Percentiles rank a stretch among this genome's conserved stretches.
These are phyloP conservation scores for Ceratina japonica DNA, from an alignment of 1,140 invertebrate species.

Conservation along the genomic window DNA sequence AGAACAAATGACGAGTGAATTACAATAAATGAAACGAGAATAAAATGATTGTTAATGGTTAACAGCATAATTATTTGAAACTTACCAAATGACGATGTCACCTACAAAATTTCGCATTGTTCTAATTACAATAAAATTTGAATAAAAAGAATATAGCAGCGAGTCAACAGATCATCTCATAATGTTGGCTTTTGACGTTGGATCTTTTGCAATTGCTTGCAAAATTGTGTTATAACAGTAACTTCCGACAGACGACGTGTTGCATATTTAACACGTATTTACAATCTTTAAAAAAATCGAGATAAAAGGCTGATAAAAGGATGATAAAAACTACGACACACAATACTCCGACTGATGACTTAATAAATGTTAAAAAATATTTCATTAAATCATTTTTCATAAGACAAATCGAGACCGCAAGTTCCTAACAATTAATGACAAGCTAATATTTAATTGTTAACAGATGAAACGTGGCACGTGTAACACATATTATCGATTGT, in stretches of 20 bases:
- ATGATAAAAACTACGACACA: slow-evolving; percentile 1
- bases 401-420: neutral
- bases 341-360: slow-evolving; percentile 2
- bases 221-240: slow-evolving; percentile 8
- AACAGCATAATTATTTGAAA: slow-evolving; percentile 28
- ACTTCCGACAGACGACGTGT: neutral
- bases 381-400: slow-evolving; percentile 23
- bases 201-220: neutral
- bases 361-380: neutral
- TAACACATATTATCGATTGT: no score
- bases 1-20: slow-evolving; percentile 27
- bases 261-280: slow-evolving; percentile 20
- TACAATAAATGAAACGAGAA: neutral
- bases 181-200: slow-evolving; percentile 30
- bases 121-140: slow-evolving; percentile 33
- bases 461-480: neutral
- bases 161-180: slow-evolving; percentile 40
- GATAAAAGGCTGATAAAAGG: neutral
- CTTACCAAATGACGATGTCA: slow-evolving; percentile 77
- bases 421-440: neutral
- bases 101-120: slow-evolving; percentile 76
- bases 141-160: neutral
- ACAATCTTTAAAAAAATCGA: neutral
- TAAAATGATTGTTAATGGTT: slow-evolving; percentile 9
- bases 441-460: slow-evolving; percentile 17